A percentile compares a stretch with the other conserved stretches of the same genome.
Evolutionary conservation across 2,797 vertebrate genomes (phyloP).

Genomic region (Rallus crepitans): DNA sequence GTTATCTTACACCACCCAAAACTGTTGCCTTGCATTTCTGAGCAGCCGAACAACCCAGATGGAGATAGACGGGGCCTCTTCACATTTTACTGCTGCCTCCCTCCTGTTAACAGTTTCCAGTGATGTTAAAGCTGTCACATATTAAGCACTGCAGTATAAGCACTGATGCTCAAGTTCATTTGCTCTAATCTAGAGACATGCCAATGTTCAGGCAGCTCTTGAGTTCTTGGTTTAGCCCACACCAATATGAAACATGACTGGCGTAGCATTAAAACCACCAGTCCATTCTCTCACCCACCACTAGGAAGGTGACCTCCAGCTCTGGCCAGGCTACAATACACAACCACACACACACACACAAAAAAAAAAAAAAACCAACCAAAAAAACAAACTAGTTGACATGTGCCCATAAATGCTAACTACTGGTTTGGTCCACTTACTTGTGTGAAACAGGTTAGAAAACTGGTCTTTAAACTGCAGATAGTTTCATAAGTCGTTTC

Average conservation of each 20-base stretch:
- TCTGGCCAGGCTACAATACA: background rate
- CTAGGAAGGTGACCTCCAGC: background rate
- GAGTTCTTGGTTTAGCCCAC: background rate
- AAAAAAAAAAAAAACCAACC: background rate
- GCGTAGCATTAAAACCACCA: background rate
- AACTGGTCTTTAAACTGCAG: background rate
- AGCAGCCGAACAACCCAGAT: background rate
- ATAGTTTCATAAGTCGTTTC: background rate
- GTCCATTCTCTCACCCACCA: background rate
- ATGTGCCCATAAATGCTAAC: background rate
- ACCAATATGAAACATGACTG: background rate
- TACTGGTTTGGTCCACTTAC: background rate
- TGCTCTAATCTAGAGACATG: background rate
- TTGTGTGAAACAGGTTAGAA: background rate
- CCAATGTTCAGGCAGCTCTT: background rate
- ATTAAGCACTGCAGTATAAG: background rate
- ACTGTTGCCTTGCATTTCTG: background rate
- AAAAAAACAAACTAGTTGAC: background rate
- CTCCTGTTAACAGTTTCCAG: background rate
- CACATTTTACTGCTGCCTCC: rapidly evolving
- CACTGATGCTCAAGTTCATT: background rate
- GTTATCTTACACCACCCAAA: background rate
- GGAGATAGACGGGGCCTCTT: background rate
- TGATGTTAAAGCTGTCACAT: background rate
- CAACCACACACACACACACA: background rate